A percentile compares a stretch with the other conserved stretches of the same genome.
Conservation (phyloP, 1,140 invertebrate genomes). For the Trinorchestia longiramus region DNA sequence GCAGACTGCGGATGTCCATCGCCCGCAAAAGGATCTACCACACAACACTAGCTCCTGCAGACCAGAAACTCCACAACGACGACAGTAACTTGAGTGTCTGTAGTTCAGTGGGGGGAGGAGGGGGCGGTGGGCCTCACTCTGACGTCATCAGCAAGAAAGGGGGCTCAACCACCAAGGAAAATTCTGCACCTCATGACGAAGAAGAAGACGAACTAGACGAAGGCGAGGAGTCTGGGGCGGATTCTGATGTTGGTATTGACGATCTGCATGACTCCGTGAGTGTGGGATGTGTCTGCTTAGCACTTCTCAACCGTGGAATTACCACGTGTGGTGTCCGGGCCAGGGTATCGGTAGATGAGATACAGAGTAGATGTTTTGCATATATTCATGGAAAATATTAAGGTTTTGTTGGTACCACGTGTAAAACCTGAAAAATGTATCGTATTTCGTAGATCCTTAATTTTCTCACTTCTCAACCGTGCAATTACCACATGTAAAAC, state of each 20-base stretch:
- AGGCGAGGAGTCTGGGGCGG: conserved; percentile 5
- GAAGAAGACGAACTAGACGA: conserved; percentile 17
- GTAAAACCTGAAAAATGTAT: too few species aligned
- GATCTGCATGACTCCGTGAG: neutral
- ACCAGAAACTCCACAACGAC: conserved; percentile 57
- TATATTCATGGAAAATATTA: too few species aligned
- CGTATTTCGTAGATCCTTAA: too few species aligned
- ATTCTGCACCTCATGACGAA: neutral
- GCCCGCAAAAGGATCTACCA: conserved; percentile 65
- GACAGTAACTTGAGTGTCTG: conserved; percentile 60
- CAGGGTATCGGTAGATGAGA: too few species aligned
- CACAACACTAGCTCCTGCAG: conserved; percentile 58
- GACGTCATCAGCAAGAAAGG: neutral
- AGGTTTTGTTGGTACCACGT: too few species aligned
- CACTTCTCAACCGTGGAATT: too few species aligned
- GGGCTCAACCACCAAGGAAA: neutral
- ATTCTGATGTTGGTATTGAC: conserved; percentile 15
- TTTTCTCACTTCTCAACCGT: too few species aligned
- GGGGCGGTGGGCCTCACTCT: neutral
- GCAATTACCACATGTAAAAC: too few species aligned
- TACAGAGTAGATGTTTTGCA: too few species aligned
- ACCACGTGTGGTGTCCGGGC: too few species aligned
- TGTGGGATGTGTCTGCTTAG: neutral
- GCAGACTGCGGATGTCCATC: conserved; percentile 61
- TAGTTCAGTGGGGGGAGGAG: neutral